A percentile compares a stretch with the other conserved stretches of the same genome.
Evolutionary conservation across 2,888 invertebrate species (phyloP).

Genomic region (Lottia scabra): DNA sequence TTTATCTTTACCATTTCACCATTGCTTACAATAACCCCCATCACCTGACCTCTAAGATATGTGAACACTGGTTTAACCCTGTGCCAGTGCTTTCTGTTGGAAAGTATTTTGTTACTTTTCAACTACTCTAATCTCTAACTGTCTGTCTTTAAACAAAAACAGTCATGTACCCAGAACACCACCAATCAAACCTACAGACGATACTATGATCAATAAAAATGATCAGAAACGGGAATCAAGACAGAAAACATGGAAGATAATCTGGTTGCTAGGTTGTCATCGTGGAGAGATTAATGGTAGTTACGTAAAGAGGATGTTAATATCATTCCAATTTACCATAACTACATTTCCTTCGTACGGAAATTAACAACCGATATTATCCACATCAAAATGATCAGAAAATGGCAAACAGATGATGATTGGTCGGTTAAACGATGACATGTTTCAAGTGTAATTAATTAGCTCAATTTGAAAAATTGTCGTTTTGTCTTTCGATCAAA

Average conservation of each 20-base stretch:
- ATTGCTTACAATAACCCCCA: no score
- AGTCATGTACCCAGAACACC: no score
- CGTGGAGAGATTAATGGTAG: neutral
- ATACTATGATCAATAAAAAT: neutral
- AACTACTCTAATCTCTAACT: no score
- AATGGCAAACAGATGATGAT: neutral
- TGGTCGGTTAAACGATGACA: neutral
- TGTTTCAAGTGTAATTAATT: neutral
- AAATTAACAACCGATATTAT: neutral
- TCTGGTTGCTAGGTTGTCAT: neutral
- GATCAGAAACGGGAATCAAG: neutral
- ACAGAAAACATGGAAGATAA: conserved; percentile 1
- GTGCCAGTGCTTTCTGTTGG: no score
- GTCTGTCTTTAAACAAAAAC: no score
- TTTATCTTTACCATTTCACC: no score
- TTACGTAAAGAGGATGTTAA: neutral
- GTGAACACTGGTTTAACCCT: no score
- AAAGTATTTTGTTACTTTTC: no score
- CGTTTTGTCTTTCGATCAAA: neutral
- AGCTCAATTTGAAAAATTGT: neutral
- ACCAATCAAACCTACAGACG: no score
- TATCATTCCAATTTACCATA: conserved; percentile 1
- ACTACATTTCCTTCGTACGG: neutral
- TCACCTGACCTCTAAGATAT: no score
- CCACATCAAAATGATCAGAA: no score